Conservation (phyloP, 2,888 invertebrate genomes). For the Apamea monoglypha region DNA sequence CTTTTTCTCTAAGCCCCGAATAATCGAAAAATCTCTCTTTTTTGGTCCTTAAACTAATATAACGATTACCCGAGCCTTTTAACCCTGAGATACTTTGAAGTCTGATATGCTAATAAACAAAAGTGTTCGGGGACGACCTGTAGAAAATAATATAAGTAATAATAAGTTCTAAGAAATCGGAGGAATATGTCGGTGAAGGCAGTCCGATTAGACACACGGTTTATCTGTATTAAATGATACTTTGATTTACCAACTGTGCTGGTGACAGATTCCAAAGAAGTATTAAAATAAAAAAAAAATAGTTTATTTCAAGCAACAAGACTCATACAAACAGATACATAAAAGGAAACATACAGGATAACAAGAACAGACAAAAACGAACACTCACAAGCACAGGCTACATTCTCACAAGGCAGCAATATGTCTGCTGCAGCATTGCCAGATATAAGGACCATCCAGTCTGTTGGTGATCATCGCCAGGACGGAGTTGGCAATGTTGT, state of each 20-base stretch:
- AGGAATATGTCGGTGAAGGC: not conserved
- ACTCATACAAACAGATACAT: no score
- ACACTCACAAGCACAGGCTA: no score
- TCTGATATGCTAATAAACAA: slow-evolving; percentile 5
- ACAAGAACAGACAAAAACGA: no score
- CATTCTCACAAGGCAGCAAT: no score
- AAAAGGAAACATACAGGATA: no score
- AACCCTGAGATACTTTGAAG: slow-evolving; percentile 3
- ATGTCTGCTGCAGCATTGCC: no score
- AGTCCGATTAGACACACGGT: not conserved
- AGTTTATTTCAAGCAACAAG: no score
- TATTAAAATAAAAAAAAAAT: not conserved
- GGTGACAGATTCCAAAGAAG: not conserved
- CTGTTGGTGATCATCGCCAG: no score
- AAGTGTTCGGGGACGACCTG: not conserved
- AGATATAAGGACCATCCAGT: no score
- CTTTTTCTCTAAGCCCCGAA: not conserved
- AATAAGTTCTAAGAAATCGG: not conserved
- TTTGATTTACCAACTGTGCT: not conserved
- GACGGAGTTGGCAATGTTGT: no score
- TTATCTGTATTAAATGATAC: not conserved
- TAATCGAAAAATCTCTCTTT: no score
- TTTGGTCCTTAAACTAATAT: slow-evolving; percentile 10
- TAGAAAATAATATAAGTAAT: slow-evolving; percentile 7
- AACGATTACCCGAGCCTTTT: slow-evolving; percentile 8